Base-by-base conservation (phyloP, 2,113 vertebrate genomes). In the Onychostruthus taczanowskii region DNA sequence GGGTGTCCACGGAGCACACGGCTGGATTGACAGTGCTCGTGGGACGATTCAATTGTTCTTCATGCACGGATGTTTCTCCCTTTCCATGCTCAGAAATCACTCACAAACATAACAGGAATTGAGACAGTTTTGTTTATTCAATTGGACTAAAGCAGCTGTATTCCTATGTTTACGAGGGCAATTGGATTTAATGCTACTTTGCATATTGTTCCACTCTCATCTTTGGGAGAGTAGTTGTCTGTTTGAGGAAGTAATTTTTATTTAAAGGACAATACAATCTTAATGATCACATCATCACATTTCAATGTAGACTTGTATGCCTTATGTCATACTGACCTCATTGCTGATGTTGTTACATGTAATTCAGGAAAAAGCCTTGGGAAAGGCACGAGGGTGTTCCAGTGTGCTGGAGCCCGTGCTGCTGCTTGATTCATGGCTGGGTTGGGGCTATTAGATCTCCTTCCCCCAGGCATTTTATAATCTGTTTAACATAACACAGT, bases 381-480 rank as follows among this genome's bases (percentile, higher is more conserved):
- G 64, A 70, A 33, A 18, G 75, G 67, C 73, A 6, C 2, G 6
- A 3, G n/a, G 31, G 4, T 24, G 2, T 61, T 66, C 2, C 3
- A 27, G 26, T 56, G 59, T 62, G 72, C 87, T 70, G 47, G 41
- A 76, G 67, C 85, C 83, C 30, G 44, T 73, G 83, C 96, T 97
- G 97, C 97, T 95, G 95, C 95, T 96, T 97, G 98, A 97, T 97
- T 97, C 96, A 84, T 96, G 98, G 93, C 97, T 97, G 97, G 98
- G 98, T 93, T 73, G 84, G 94, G 93, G 84, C 97, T 97, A 95
- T 98, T 98, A 97, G 98, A 97, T 97, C 97, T 94, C 97, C 96
- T 96, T 98, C 98, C 98, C 98, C 95, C 78, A 97, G 98, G 98
- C 98, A 95, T 96, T 97, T 89, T 97, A 95, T 98, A 98, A 99